A percentile compares a stretch with the other conserved stretches of the same genome.
phyloP scores from a whole-genome alignment of 2,797 vertebrate species.

The Notolabrus celidotus region DNA sequence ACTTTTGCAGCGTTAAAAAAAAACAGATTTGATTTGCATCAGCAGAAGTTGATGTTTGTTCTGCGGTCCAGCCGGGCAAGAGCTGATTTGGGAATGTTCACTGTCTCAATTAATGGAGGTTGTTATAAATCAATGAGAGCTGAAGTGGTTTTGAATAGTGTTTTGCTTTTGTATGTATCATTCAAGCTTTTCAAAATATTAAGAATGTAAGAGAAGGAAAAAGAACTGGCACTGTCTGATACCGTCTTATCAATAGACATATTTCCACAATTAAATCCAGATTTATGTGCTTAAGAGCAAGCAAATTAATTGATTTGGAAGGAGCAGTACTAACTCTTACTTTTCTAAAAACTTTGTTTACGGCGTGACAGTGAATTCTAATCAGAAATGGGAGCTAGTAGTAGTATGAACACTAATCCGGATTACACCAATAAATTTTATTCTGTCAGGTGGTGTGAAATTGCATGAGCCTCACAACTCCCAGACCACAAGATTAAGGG shows the following conservation, averaged over 20 bases:
- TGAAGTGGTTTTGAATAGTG: slow-evolving; percentile 19
- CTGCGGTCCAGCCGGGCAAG: no score
- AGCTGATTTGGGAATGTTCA: no score
- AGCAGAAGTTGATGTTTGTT: no score
- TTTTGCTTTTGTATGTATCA: neutral
- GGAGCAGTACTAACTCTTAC: slow-evolving; percentile 19
- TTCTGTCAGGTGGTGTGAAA: slow-evolving; percentile 66
- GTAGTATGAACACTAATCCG: slow-evolving; percentile 57
- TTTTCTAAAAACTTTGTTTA: slow-evolving; percentile 32
- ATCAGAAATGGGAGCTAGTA: slow-evolving; percentile 51
- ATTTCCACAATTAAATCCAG: slow-evolving; percentile 4
- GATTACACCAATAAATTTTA: slow-evolving; percentile 64
- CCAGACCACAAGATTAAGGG: slow-evolving; percentile 57
- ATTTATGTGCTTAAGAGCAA: neutral
- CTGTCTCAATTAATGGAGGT: no score
- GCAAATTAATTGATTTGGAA: slow-evolving; percentile 15
- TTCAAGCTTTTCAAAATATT: neutral
- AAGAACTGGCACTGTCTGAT: neutral
- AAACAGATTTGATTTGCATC: no score
- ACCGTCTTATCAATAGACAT: slow-evolving; percentile 1
- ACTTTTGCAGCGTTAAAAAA: no score
- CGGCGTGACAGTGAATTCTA: slow-evolving; percentile 34
- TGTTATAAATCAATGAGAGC: slow-evolving; percentile 4
- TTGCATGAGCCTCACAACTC: slow-evolving; percentile 55
- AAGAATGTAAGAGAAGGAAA: neutral